Evolutionary conservation across 2,888 invertebrate genomes (phyloP).

Genomic region (Apotomis capreana): DNA sequence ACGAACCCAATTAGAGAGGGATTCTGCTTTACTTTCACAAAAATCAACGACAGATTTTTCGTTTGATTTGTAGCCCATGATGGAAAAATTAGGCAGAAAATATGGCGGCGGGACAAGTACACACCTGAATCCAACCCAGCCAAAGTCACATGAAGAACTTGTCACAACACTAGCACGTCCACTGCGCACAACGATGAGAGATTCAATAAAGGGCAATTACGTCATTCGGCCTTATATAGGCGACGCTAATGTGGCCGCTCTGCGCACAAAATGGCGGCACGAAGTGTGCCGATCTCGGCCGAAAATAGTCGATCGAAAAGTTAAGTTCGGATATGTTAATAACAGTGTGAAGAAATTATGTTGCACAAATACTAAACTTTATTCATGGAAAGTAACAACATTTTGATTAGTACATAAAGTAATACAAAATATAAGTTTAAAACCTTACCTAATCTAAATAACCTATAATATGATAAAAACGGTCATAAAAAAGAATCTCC

Average conservation of each 20-base stretch:
- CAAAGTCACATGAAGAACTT: slow-evolving; percentile 64
- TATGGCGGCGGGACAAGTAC: slow-evolving; percentile 72
- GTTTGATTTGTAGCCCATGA: slow-evolving; percentile 76
- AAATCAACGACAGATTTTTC: slow-evolving; percentile 78
- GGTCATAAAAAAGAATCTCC: no score
- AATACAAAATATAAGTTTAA: no score
- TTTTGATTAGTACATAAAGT: no score
- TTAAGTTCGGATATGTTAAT: slow-evolving; percentile 42
- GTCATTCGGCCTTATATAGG: slow-evolving; percentile 69
- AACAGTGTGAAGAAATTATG: neutral
- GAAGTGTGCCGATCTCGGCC: slow-evolving; percentile 40
- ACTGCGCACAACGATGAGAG: slow-evolving; percentile 59
- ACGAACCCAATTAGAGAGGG: slow-evolving; percentile 85
- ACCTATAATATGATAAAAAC: no score
- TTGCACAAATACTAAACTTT: neutral
- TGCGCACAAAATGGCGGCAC: slow-evolving; percentile 70
- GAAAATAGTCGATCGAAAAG: slow-evolving; percentile 52
- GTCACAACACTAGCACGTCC: slow-evolving; percentile 68
- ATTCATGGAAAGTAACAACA: neutral
- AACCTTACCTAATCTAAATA: no score
- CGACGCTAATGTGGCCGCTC: slow-evolving; percentile 53
- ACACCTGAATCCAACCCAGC: slow-evolving; percentile 81
- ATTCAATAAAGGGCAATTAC: slow-evolving; percentile 63
- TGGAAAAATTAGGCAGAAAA: slow-evolving; percentile 58
- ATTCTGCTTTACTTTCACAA: slow-evolving; percentile 83